A percentile compares a stretch with the other conserved stretches of the same genome.
These are phyloP conservation scores for Bathynomus jamesi DNA, from an alignment of 1,140 invertebrate genomes.

Conservation along the genomic window DNA sequence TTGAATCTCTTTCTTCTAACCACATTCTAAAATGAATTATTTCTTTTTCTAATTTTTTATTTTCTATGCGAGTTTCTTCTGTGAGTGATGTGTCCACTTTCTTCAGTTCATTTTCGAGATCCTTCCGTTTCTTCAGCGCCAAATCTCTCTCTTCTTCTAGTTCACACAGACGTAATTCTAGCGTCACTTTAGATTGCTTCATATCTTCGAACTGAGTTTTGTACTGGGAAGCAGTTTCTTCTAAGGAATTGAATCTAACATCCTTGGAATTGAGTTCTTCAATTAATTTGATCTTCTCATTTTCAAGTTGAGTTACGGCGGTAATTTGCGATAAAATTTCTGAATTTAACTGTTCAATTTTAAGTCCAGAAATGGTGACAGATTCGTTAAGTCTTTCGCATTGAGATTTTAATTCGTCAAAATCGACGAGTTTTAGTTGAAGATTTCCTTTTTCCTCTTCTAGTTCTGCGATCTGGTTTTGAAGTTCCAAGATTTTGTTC, in stretches of 20 bases:
- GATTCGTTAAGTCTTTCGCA: constrained; percentile 44
- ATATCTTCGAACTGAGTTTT: constrained; percentile 52
- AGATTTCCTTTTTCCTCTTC: constrained; percentile 86
- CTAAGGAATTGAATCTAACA: constrained; percentile 50
- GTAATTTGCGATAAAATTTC: constrained; percentile 50
- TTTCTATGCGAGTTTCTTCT: constrained; percentile 30
- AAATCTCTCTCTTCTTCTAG: constrained; percentile 38
- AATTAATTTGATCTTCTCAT: constrained; percentile 57
- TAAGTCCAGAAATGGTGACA: constrained; percentile 48
- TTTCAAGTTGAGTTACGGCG: constrained; percentile 54
- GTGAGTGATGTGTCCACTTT: constrained; percentile 20
- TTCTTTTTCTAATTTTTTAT: constrained; percentile 40
- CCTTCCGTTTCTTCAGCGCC: constrained; percentile 36
- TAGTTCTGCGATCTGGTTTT: constrained; percentile 68
- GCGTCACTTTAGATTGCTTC: constrained; percentile 33
- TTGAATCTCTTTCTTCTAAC: constrained; percentile 45
- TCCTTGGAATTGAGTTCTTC: constrained; percentile 48
- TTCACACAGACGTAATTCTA: constrained; percentile 28
- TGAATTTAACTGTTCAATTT: constrained; percentile 44
- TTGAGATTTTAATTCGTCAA: constrained; percentile 52
- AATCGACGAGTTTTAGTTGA: constrained; percentile 69
- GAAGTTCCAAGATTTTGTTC: constrained; percentile 60
- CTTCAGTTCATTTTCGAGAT: constrained; percentile 37
- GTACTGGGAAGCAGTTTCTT: constrained; percentile 52
- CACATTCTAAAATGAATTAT: constrained; percentile 39